Conservation (phyloP, 2,888 invertebrate genomes). For the Physocephala rufipes region DNA sequence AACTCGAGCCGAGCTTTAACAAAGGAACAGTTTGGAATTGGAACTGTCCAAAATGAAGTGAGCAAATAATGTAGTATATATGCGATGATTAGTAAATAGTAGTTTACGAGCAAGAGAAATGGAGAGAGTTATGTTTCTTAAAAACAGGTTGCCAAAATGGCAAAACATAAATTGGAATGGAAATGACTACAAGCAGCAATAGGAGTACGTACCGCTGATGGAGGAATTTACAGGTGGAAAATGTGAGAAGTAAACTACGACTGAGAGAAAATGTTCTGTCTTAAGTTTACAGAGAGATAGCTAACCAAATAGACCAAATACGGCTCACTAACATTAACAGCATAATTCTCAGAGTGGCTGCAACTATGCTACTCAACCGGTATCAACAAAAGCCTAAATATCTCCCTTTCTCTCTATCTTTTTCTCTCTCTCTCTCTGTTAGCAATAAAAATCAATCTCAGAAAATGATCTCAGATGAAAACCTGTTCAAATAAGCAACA, state of each 20-base stretch:
- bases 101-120: background rate
- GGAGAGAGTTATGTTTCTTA: background rate
- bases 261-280: background rate
- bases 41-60: background rate
- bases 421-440: conserved; percentile 2
- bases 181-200: conserved; percentile 12
- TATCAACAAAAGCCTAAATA: no score
- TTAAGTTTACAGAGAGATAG: background rate
- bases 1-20: conserved; percentile 7
- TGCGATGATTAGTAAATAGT: background rate
- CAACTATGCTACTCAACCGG: no score
- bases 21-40: conserved; percentile 2
- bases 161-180: background rate
- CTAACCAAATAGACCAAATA: background rate
- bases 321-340: no score
- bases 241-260: background rate
- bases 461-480: background rate
- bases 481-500: background rate
- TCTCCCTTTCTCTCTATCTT: no score
- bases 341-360: no score
- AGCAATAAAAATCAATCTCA: background rate
- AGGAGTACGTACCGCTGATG: background rate
- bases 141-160: no score
- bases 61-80: no score
- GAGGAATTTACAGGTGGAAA: conserved; percentile 2